Percentiles rank a stretch among this genome's conserved stretches.
Evolutionary conservation across 2,797 vertebrate genomes (phyloP).

Genomic region (Propithecus perrieri): DNA sequence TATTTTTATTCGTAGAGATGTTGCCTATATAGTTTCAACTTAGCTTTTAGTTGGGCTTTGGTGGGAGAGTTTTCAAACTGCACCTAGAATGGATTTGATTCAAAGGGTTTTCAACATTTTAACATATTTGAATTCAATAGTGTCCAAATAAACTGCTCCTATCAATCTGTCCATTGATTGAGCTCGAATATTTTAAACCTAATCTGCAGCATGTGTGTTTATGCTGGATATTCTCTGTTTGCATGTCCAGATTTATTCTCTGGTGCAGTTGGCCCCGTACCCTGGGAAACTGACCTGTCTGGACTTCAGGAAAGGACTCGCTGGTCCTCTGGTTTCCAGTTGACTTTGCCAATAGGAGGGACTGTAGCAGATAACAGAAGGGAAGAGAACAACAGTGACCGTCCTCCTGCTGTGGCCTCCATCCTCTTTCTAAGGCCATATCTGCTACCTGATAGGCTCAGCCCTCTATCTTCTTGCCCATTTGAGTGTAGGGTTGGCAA

Average conservation of each 20-base stretch:
- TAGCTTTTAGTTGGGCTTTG: constrained; percentile 42
- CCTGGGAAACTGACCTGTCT: background rate
- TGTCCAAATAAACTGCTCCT: background rate
- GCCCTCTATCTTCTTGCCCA: background rate
- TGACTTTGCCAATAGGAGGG: background rate
- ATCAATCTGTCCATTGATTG: background rate
- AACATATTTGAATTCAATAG: background rate
- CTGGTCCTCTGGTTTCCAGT: background rate
- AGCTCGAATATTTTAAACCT: background rate
- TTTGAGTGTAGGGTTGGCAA: background rate
- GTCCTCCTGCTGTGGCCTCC: background rate
- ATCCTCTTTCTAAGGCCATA: background rate
- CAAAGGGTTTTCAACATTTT: background rate
- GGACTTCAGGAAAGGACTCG: background rate
- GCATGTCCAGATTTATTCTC: background rate
- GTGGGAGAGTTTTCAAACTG: background rate
- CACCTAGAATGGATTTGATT: background rate
- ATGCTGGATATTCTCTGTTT: background rate
- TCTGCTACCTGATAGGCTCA: background rate
- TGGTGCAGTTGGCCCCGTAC: background rate
- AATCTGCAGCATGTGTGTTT: background rate
- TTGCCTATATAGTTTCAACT: constrained; percentile 32
- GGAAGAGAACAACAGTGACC: background rate
- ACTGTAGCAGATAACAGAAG: background rate
- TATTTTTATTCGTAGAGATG: constrained; percentile 51